phyloP scores from a whole-genome alignment of 2,797 vertebrate species.

The Pygocentrus nattereri region DNA sequence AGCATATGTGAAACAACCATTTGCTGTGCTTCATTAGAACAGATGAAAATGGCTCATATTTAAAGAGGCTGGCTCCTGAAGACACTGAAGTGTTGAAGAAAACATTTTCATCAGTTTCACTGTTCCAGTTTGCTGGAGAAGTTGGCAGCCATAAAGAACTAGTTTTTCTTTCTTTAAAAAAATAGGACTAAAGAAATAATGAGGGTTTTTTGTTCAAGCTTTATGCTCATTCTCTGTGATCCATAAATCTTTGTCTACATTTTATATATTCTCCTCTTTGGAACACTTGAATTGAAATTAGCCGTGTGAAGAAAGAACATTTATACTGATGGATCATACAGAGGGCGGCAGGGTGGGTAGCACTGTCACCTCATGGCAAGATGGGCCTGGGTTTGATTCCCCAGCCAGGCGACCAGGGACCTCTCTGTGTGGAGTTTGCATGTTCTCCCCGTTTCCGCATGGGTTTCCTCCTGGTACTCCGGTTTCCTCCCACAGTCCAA shows the following conservation, averaged over 20 bases:
- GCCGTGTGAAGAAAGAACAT: background rate
- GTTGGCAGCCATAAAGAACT: no score
- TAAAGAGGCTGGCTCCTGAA: background rate
- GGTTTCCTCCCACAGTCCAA: no score
- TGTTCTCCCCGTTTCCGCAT: no score
- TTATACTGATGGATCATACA: background rate
- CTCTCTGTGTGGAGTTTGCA: no score
- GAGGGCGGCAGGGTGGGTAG: no score
- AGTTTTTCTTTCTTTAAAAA: no score
- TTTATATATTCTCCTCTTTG: no score
- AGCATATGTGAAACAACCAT: conserved; percentile 2
- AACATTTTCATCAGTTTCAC: background rate
- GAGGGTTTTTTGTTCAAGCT: background rate
- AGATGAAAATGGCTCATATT: conserved; percentile 6
- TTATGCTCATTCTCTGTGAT: background rate
- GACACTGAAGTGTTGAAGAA: background rate
- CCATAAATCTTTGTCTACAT: background rate
- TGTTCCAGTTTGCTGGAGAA: background rate
- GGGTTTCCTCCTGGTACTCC: no score
- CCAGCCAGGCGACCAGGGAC: no score
- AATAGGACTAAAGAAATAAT: background rate
- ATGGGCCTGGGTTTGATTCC: no score
- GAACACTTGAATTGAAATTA: background rate
- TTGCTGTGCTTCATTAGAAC: background rate
- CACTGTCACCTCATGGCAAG: no score